Evolutionary conservation across 2,888 invertebrate genomes (phyloP).

Genomic region (Acheta domesticus): DNA sequence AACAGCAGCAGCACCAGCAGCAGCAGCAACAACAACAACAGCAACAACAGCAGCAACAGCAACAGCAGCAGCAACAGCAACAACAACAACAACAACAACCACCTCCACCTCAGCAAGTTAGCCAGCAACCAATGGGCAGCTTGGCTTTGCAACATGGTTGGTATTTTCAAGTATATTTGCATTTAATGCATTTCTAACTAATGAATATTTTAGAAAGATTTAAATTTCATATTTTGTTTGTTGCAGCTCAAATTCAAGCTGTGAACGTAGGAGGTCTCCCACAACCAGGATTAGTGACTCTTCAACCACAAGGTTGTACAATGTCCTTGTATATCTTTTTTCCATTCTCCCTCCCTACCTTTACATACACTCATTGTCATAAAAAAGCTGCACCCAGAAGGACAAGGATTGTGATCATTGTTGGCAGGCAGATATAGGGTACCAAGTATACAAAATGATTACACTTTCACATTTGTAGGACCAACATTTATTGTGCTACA

Average conservation of each 20-base stretch:
- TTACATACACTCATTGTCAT: no score
- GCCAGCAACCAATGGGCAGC: slow-evolving; percentile 42
- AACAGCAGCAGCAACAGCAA: slow-evolving; percentile 45
- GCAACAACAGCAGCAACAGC: slow-evolving; percentile 46
- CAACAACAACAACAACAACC: slow-evolving; percentile 43
- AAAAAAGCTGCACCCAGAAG: no score
- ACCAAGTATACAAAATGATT: no score
- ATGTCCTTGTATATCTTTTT: no score
- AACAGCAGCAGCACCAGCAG: slow-evolving; percentile 50
- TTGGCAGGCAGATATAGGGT: no score
- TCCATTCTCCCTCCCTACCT: no score
- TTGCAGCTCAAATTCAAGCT: slow-evolving; percentile 32
- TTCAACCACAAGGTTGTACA: slow-evolving; percentile 39
- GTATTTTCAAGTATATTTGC: neutral
- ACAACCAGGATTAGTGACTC: slow-evolving; percentile 48
- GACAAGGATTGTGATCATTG: no score
- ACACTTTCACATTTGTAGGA: no score
- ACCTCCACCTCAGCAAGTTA: slow-evolving; percentile 46
- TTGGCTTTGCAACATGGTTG: slow-evolving; percentile 34
- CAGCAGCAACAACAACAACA: slow-evolving; percentile 49
- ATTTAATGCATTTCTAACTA: neutral
- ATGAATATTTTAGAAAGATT: no score
- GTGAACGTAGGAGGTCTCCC: slow-evolving; percentile 48
- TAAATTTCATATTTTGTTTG: neutral
- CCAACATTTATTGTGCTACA: no score